phyloP scores from a whole-genome alignment of 2,888 invertebrate genomes.

The Monochamus alternatus region DNA sequence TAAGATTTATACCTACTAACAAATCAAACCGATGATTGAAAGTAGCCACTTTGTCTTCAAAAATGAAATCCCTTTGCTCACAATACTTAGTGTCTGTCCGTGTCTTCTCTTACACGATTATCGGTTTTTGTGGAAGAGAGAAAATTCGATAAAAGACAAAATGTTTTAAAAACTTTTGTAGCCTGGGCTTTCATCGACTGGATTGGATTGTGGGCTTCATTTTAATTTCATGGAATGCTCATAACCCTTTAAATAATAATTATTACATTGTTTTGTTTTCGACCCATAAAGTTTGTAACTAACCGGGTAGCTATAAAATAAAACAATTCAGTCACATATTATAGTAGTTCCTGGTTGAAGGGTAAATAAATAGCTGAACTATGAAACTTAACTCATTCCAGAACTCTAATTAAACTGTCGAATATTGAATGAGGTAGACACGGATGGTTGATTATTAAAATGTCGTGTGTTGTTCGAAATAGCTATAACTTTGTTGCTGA shows the following conservation, averaged over 20 bases:
- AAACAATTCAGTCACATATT: neutral
- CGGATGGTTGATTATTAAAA: neutral
- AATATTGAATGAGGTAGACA: neutral
- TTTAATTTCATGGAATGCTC: too few relatives aligned
- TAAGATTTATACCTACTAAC: neutral
- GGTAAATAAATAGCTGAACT: neutral
- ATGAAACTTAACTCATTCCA: neutral
- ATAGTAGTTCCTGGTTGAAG: neutral
- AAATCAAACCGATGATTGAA: neutral
- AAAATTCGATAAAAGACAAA: neutral
- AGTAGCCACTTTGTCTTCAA: neutral
- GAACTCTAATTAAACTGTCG: neutral
- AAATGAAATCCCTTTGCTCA: neutral
- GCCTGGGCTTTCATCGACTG: neutral
- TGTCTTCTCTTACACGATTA: neutral
- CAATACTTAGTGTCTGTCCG: neutral
- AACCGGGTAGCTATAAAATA: neutral
- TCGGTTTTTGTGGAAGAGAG: neutral
- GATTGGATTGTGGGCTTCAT: too few relatives aligned
- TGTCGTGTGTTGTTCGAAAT: neutral
- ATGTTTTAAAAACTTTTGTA: neutral
- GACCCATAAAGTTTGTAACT: neutral
- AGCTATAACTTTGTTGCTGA: neutral
- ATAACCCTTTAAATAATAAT: neutral
- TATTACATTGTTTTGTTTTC: neutral